These are phyloP conservation scores for Stenichneumon culpator DNA, from an alignment of 2,888 invertebrate species.

Conservation along the genomic window DNA sequence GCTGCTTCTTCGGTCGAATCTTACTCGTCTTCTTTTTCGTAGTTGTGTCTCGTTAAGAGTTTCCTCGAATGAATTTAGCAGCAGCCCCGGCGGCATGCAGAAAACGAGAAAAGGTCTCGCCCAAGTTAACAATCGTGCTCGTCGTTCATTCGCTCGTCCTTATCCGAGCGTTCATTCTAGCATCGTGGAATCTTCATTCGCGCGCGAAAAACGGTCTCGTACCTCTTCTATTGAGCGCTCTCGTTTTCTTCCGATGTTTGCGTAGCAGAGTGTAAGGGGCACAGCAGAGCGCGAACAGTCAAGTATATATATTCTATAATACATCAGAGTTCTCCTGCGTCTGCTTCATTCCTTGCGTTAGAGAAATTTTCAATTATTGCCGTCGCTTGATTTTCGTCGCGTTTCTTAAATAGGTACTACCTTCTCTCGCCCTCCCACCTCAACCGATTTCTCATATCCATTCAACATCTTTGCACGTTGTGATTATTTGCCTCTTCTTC, in stretches of 20 bases:
- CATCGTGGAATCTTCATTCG: slow-evolving; percentile 62
- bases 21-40: slow-evolving; percentile 9
- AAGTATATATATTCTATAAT: slow-evolving; percentile 68
- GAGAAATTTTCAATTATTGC: slow-evolving; percentile 83
- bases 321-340: slow-evolving; percentile 77
- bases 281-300: slow-evolving; percentile 49
- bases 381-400: slow-evolving; percentile 78
- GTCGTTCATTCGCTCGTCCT: slow-evolving; percentile 40
- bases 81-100: slow-evolving; percentile 21
- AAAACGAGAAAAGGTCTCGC: slow-evolving; percentile 58
- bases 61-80: slow-evolving; percentile 61
- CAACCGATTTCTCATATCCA: slow-evolving; percentile 47
- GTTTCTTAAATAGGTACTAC: slow-evolving; percentile 40
- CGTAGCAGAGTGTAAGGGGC: slow-evolving; percentile 67
- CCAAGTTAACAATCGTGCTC: slow-evolving; percentile 52
- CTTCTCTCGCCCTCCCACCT: slow-evolving; percentile 15
- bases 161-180: slow-evolving; percentile 45
- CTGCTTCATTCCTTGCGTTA: slow-evolving; percentile 54
- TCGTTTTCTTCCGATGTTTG: slow-evolving; percentile 65
- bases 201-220: slow-evolving; percentile 62
- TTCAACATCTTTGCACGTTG: slow-evolving; percentile 49
- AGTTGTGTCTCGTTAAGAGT: slow-evolving; percentile 52
- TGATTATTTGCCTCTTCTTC: slow-evolving; percentile 47
- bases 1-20: slow-evolving; percentile 6
- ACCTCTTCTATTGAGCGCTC: slow-evolving; percentile 49